Evolutionary conservation across 1,140 invertebrate genomes (phyloP), one percentile per base, ranked within the genome.

Genomic region (Gryon sp.): DNA sequence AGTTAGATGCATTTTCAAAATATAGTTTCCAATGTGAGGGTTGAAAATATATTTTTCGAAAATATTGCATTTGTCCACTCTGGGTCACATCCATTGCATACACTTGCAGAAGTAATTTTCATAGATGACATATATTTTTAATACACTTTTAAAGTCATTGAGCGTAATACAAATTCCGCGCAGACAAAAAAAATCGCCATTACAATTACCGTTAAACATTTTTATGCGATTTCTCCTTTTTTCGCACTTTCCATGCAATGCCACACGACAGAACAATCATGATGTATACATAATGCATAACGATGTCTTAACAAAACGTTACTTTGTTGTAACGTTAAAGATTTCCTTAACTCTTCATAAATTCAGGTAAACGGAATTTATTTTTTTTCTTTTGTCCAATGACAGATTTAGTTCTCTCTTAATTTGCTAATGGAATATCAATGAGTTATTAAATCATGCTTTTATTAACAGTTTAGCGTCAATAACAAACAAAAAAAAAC

Each of bases 201-300:
- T 68, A 68, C 41, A 63, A 63, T 69, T 65, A 74, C 76, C 69
- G 69, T 78, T 78, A 78, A 78, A 68, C 55, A 70, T 70, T 60
- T 75, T 76, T 53, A 60, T 62, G 26, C 55, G 62, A 15, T 75
- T 63, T 74, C 69, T 59, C 60, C 65, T 70, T 74, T 78, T 78
- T 78, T 74, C 63, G 76, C 69, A 78, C 76, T 78, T 70, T 78
- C 76, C 48, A 74, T 78, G 63, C 76, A 69, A 16, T 66, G 55
- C 65, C 65, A 52, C 41, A 45, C 65, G 59, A 75, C 66, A 52
- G 62, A 70, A 57, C 48, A 45, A 70, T 74, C 46, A 34, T 41
- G 55, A 72, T 59, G 41, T 72, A 77, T 80, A 53, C 69, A 62
- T 77, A 75, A 80, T 80, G 70, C 68, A 78, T 68, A 60, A 68